Base-by-base conservation (phyloP, 2,797 vertebrate species). In the Etheostoma perlongum region DNA sequence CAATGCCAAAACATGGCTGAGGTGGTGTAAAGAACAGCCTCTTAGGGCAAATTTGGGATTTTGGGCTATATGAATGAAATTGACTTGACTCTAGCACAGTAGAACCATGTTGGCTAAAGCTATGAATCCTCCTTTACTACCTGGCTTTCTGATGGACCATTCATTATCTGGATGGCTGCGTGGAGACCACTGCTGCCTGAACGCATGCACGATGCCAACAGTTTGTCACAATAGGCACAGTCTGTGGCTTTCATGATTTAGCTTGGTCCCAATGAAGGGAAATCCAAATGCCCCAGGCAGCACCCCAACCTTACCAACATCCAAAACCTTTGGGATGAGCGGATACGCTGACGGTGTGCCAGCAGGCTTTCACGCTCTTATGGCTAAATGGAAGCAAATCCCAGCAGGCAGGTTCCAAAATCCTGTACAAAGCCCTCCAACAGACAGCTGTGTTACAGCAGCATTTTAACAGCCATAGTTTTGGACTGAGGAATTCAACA, bases 301-400 rank as follows among this genome's bases (percentile, higher is more conserved):
- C 52, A 14, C 11, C 15, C 42, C n/a, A 25, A 46, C n/a, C 48
- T 47, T 57, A 33, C 5, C 16, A 18, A 66, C 69, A 46, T 68
- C 62, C 19, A 59, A n/a, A 52, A 58, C 49, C 46, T 74, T 14
- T 61, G 25, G 66, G 30, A 49, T 46, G 53, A 68, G 48, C 46
- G 25, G 27, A 67, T 74, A 67, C 2, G 57, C 73, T 71, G 79
- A 79, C 65, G 14, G 36, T 18, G 59, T 69, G 54, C 57, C 36
- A 40, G 3, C 61, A 25, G 61, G 16, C 21, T 6, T 63, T 68
- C 19, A 57, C 6, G 55, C 52, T 40, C 21, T 27, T 53, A 44
- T 52, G 65, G 25, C 54, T 69, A 47, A 74, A 66, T 47, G n/a
- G 55, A 15, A 71, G 52, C 27, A 68, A 78, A 85, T 76, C 65